These are phyloP conservation scores for Pollenia amentaria DNA, from an alignment of 2,888 invertebrate genomes.

Conservation along the genomic window DNA sequence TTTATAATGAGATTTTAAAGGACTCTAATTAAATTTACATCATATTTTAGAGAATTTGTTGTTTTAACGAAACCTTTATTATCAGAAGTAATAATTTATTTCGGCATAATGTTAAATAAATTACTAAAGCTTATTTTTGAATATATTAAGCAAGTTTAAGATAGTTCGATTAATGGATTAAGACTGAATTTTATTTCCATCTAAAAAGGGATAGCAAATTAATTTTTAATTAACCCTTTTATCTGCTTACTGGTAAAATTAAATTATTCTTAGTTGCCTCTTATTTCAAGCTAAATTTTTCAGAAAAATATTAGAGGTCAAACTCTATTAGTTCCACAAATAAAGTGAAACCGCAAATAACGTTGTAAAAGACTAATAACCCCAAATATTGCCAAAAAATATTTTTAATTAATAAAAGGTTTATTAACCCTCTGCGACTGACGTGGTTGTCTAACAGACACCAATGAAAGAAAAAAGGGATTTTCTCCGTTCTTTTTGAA, in stretches of 20 bases:
- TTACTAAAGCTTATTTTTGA: neutral
- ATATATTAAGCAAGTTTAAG: neutral
- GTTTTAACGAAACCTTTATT: neutral
- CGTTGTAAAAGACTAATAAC: no score
- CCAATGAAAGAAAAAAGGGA: no score
- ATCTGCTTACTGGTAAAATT: neutral
- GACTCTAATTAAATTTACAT: slow-evolving; percentile 63
- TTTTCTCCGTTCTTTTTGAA: no score
- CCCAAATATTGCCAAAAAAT: no score
- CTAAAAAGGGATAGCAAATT: neutral
- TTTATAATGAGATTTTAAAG: slow-evolving; percentile 54
- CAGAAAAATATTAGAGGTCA: no score
- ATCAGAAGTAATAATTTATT: neutral
- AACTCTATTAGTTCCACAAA: no score
- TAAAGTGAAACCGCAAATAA: no score
- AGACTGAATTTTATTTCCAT: neutral
- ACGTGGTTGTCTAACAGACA: no score
- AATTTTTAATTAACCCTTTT: neutral
- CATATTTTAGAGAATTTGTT: slow-evolving; percentile 25
- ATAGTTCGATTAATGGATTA: neutral
- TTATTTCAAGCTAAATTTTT: no score
- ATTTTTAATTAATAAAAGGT: no score
- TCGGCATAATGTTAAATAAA: neutral
- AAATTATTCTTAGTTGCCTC: no score
- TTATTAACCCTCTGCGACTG: no score